Base-by-base conservation (phyloP, 2,113 vertebrate genomes). In the Egretta garzetta region DNA sequence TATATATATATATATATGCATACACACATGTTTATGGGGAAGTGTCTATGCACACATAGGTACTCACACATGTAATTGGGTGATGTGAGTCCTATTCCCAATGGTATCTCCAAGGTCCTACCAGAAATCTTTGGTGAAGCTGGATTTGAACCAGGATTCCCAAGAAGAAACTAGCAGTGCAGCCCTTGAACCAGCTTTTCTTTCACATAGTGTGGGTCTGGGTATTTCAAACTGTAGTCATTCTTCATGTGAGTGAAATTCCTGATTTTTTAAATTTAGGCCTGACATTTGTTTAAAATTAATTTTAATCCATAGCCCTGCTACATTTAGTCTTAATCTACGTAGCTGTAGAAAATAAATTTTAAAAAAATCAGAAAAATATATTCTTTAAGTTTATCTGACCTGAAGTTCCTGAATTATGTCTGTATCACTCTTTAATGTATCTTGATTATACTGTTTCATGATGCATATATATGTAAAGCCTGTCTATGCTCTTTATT, bases 11-110 rank as follows among this genome's bases (percentile, higher is more conserved):
- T 22, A 37, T 14, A 45, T 1, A 1, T 70, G 12, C 14, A 15
- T 41, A 37, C 33, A 21, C 9, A 2, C 39, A 15, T 16, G 22
- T 37, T 72, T 60, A 53, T 35, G 35, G n/a, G 21, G 8, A n/a
- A 41, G 4, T 32, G 11, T 35, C 17, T 70, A 18, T n/a, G n/a
- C 13, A 26, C 17, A 60, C 12, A 8, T 18, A 37, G 2, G 27
- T 27, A 75, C 41, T 63, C 26, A 59, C 9, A 43, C 6, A 1
- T 8, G 4, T 11, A 5, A 5, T 22, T 67, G 55, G 0, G 0
- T 79, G 22, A 93, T 13, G 32, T 59, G 14, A 92, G 24, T n/a
- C 10, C 7, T 67, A 16, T 90, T 88, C 43, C 58, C 32, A 64
- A 2, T 7, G 37, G 8, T 24, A 50, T 28, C 20, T 60, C 35